These are phyloP conservation scores for Leptinotarsa undecemlineata DNA, from an alignment of 1,140 invertebrate genomes.

Conservation along the genomic window DNA sequence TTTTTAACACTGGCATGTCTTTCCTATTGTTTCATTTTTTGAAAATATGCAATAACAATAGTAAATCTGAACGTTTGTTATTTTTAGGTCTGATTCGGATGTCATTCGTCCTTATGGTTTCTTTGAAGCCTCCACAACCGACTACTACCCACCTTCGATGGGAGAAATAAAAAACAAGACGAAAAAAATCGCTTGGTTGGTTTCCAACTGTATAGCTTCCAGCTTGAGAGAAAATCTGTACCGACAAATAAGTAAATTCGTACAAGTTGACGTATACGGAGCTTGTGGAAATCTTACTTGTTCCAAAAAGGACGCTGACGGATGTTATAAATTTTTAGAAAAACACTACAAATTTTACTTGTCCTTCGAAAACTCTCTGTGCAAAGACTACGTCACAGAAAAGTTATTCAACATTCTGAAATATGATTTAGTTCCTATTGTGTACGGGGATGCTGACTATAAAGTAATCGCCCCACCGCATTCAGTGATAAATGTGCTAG, in stretches of 20 bases:
- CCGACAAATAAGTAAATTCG: slow-evolving; percentile 59
- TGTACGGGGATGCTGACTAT: slow-evolving; percentile 63
- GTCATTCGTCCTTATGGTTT: slow-evolving; percentile 27
- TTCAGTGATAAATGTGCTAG: slow-evolving; percentile 66
- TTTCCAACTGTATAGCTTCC: slow-evolving; percentile 63
- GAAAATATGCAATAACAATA: too few species aligned
- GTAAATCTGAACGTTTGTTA: neutral
- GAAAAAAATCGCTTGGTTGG: slow-evolving; percentile 63
- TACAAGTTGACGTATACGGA: slow-evolving; percentile 73
- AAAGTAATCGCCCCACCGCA: slow-evolving; percentile 58
- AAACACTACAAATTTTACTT: slow-evolving; percentile 59
- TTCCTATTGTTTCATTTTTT: too few species aligned
- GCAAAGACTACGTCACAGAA: slow-evolving; percentile 64
- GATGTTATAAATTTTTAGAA: slow-evolving; percentile 56
- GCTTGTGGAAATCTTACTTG: slow-evolving; percentile 57
- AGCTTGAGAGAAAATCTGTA: slow-evolving; percentile 61
- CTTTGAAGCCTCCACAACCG: slow-evolving; percentile 8
- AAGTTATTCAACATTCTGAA: slow-evolving; percentile 59
- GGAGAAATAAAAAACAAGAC: slow-evolving; percentile 48
- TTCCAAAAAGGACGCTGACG: slow-evolving; percentile 44
- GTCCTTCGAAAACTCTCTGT: slow-evolving; percentile 65
- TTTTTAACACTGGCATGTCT: too few species aligned
- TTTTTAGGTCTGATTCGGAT: slow-evolving; percentile 30
- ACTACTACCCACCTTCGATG: slow-evolving; percentile 16
- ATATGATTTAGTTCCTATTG: slow-evolving; percentile 60